Conservation (phyloP, 2,888 invertebrate genomes). For the Boloria euphrosyne region DNA sequence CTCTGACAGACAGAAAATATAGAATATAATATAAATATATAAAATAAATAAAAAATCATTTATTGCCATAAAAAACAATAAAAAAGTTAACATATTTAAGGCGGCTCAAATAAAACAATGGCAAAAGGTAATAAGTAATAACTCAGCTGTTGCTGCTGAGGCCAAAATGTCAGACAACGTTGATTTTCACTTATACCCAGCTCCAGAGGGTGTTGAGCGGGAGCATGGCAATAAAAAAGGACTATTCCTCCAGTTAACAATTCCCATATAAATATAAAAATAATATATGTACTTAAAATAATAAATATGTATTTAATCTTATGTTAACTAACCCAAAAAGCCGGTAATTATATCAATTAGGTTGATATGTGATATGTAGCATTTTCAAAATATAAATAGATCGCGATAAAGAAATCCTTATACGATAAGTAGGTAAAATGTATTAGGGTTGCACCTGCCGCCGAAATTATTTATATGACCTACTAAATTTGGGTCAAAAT, state of each 20-base stretch:
- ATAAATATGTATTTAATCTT: neutral
- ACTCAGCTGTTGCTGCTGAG: too few relatives aligned
- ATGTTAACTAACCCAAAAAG: conserved; percentile 11
- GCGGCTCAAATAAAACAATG: too few relatives aligned
- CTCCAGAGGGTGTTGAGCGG: too few relatives aligned
- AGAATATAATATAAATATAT: neutral
- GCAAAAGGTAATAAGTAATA: too few relatives aligned
- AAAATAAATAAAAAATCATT: too few relatives aligned
- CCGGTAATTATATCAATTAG: conserved; percentile 9
- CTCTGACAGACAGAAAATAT: too few relatives aligned
- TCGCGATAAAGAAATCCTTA: conserved; percentile 13
- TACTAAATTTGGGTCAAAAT: conserved; percentile 26
- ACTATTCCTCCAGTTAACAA: too few relatives aligned
- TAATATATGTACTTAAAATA: neutral
- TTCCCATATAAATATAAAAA: neutral
- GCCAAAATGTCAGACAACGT: too few relatives aligned
- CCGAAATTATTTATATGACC: conserved; percentile 19
- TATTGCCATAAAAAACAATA: too few relatives aligned
- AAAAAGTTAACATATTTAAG: too few relatives aligned
- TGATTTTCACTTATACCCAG: too few relatives aligned
- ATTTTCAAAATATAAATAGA: conserved; percentile 14
- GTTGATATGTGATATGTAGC: conserved; percentile 8
- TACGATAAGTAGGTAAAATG: conserved; percentile 18
- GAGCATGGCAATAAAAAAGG: too few relatives aligned
- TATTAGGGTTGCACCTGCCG: conserved; percentile 32